phyloP scores from a whole-genome alignment of 2,888 invertebrate genomes.

The Orthosia gothica region DNA sequence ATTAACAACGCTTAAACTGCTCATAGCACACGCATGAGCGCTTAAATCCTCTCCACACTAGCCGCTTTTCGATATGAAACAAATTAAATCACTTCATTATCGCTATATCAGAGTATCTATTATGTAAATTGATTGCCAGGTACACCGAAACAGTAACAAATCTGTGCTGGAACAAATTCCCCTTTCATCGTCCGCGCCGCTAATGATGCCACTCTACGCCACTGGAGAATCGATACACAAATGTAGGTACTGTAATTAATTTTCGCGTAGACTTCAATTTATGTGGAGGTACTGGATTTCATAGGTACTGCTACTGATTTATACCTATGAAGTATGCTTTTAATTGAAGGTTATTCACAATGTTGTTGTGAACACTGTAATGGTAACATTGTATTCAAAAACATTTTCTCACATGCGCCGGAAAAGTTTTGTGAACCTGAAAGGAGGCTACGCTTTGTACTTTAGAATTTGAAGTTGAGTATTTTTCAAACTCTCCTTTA shows the following conservation, averaged over 20 bases:
- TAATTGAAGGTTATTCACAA: not conserved
- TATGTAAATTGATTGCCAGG: constrained; percentile 60
- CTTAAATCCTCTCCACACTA: constrained; percentile 18
- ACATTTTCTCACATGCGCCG: not conserved
- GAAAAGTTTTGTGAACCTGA: not conserved
- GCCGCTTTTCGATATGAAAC: constrained; percentile 11
- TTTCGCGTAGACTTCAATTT: constrained; percentile 37
- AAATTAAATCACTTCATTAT: constrained; percentile 40
- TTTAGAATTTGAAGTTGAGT: not conserved
- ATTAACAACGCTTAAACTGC: not conserved
- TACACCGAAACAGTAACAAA: constrained; percentile 58
- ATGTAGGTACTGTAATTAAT: constrained; percentile 67
- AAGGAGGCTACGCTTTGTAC: not conserved
- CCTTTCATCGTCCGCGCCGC: constrained; percentile 39
- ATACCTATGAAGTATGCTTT: not conserved
- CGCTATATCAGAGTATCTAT: constrained; percentile 35
- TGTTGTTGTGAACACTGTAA: not conserved
- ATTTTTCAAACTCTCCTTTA: too few relatives aligned
- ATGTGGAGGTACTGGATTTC: constrained; percentile 10
- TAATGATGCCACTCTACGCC: constrained; percentile 59
- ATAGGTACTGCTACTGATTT: not conserved
- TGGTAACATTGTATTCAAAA: not conserved
- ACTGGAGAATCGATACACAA: constrained; percentile 58
- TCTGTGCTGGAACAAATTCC: constrained; percentile 58
- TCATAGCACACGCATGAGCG: constrained; percentile 2